phyloP scores from a whole-genome alignment of 2,888 invertebrate genomes.

The Aphrophora alni region DNA sequence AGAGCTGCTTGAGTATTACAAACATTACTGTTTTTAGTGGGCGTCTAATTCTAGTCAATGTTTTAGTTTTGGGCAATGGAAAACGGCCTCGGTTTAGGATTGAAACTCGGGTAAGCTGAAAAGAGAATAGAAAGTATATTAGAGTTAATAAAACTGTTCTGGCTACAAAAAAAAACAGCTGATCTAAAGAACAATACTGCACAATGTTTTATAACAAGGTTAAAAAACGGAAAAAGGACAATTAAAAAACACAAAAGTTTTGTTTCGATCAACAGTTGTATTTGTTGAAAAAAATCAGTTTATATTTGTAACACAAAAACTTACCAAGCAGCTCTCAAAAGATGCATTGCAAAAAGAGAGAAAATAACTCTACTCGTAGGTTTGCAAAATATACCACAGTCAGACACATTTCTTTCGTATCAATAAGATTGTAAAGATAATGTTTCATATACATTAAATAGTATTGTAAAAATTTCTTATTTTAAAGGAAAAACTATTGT shows the following conservation, averaged over 20 bases:
- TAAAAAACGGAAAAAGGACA: background rate
- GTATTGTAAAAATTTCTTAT: too few species aligned
- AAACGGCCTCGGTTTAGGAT: conserved; percentile 66
- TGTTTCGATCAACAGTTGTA: background rate
- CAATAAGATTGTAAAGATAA: too few species aligned
- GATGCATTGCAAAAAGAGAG: conserved; percentile 9
- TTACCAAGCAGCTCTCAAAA: conserved; percentile 38
- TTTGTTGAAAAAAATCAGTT: background rate
- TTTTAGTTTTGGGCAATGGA: conserved; percentile 58
- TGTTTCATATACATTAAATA: too few species aligned
- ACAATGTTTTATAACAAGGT: background rate
- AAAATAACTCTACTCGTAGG: background rate
- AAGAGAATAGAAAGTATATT: conserved; percentile 55
- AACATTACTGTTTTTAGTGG: background rate
- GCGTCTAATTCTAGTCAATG: conserved; percentile 26
- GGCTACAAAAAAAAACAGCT: background rate
- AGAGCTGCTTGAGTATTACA: conserved; percentile 49
- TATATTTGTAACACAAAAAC: background rate
- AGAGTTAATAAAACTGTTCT: background rate
- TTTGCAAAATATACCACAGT: background rate
- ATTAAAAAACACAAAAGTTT: background rate
- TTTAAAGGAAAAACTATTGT: too few species aligned
- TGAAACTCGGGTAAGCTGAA: conserved; percentile 67
- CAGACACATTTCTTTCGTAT: too few species aligned
- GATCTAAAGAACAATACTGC: background rate